Conservation (phyloP, 2,888 invertebrate species). For the Sisyra terminalis region DNA sequence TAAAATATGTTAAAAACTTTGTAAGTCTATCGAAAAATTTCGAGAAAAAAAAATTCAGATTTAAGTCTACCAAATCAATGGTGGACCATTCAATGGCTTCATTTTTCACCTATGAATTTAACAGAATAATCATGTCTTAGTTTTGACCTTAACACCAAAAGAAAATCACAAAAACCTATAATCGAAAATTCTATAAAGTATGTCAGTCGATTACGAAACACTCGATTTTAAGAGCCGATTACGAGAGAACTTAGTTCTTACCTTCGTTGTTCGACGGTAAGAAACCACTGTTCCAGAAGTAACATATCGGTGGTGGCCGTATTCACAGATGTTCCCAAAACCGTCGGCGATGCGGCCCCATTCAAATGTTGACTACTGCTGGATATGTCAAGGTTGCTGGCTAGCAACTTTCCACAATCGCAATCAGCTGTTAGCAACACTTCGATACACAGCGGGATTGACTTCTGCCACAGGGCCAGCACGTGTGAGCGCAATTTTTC, state of each 20-base stretch:
- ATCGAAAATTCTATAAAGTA: not conserved
- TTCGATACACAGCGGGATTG: slow-evolving; percentile 63
- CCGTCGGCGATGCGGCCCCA: too few relatives aligned
- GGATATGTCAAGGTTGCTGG: slow-evolving; percentile 17
- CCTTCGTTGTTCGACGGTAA: slow-evolving; percentile 45
- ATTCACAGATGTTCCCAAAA: not conserved
- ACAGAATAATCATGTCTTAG: not conserved
- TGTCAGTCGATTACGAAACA: too few relatives aligned
- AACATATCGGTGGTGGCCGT: slow-evolving; percentile 30
- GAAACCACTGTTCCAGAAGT: slow-evolving; percentile 70
- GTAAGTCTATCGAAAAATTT: too few relatives aligned
- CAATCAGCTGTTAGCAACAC: slow-evolving; percentile 63
- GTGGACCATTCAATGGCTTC: not conserved
- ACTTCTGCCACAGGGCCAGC: slow-evolving; percentile 49
- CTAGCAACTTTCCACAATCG: slow-evolving; percentile 26
- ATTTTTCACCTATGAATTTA: not conserved
- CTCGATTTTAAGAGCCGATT: not conserved
- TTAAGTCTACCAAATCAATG: too few relatives aligned
- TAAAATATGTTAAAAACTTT: too few relatives aligned
- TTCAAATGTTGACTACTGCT: not conserved
- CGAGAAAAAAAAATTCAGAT: too few relatives aligned
- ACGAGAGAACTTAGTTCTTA: slow-evolving; percentile 19
- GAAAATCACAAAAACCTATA: not conserved
- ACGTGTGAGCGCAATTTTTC: slow-evolving; percentile 34
- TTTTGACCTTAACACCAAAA: not conserved